A percentile compares a stretch with the other conserved stretches of the same genome.
Evolutionary conservation across 2,797 vertebrate species (phyloP).

Genomic region (Acanthiza pusilla): DNA sequence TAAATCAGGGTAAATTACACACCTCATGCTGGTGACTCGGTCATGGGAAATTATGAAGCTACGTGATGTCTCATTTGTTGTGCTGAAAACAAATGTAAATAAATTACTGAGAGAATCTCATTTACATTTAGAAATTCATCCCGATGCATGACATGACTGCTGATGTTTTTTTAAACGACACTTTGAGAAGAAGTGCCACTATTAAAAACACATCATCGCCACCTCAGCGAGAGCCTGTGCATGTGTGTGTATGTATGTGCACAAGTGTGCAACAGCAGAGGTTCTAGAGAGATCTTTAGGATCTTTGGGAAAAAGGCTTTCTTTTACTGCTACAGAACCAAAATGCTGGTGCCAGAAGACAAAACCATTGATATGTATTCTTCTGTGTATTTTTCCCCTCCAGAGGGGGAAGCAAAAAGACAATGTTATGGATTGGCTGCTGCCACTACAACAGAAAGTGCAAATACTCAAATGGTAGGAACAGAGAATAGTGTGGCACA

Average conservation of each 20-base stretch:
- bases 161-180: constrained; percentile 70
- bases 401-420: constrained; percentile 20
- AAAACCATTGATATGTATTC: neutral
- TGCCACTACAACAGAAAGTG: constrained; percentile 32
- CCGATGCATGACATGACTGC: constrained; percentile 74
- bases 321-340: neutral
- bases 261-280: neutral
- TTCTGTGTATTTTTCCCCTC: neutral
- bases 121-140: constrained; percentile 82
- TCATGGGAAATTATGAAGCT: constrained; percentile 85
- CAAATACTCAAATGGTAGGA: neutral
- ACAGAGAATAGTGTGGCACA: neutral
- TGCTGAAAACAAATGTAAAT: constrained; percentile 84
- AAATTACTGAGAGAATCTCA: constrained; percentile 82
- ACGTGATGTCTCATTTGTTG: constrained; percentile 83
- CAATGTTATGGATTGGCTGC: neutral
- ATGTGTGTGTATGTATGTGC: rapidly evolving
- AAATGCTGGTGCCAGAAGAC: neutral
- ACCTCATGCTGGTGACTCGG: constrained; percentile 79
- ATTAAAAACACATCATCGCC: constrained; percentile 62
- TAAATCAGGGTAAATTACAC: constrained; percentile 81
- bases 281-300: neutral
- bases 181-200: constrained; percentile 71
- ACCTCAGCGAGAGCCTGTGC: neutral
- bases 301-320: neutral